Evolutionary conservation across 2,888 invertebrate genomes (phyloP).

Genomic region (Lepetodrilus schrolli): DNA sequence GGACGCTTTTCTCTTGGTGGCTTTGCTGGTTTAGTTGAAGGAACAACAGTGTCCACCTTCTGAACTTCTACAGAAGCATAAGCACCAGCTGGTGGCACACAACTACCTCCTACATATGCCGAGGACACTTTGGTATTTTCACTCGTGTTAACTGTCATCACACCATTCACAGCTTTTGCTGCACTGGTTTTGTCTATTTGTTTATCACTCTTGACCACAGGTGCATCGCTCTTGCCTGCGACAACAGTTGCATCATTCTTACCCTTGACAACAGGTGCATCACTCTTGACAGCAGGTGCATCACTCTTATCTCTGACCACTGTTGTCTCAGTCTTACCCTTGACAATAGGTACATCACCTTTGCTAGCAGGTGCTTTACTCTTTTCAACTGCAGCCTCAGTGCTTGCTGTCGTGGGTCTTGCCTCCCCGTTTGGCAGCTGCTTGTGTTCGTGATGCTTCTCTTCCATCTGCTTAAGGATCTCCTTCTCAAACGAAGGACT

Average conservation of each 20-base stretch:
- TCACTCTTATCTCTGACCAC: neutral
- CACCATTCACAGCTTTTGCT: neutral
- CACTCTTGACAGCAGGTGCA: neutral
- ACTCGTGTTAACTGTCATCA: neutral
- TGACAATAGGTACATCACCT: too few relatives aligned
- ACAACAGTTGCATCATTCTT: neutral
- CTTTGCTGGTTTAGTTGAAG: neutral
- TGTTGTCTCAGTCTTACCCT: too few relatives aligned
- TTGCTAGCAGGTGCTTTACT: neutral
- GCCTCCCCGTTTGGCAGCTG: neutral
- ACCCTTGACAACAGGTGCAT: neutral
- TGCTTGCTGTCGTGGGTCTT: too few relatives aligned
- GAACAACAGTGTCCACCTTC: neutral
- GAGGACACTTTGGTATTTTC: neutral
- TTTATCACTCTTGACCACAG: neutral
- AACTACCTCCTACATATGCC: neutral
- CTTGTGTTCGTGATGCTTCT: neutral
- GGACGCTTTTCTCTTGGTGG: conserved; percentile 22
- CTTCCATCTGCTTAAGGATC: conserved; percentile 43
- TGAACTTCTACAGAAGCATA: neutral
- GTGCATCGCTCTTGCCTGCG: neutral
- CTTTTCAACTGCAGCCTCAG: too few relatives aligned
- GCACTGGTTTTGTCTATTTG: neutral
- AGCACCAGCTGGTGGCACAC: neutral
- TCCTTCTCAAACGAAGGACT: conserved; percentile 68